A percentile compares a stretch with the other conserved stretches of the same genome.
These are phyloP conservation scores for Cataglyphis albicans DNA, from an alignment of 2,888 invertebrate species.

Conservation along the genomic window DNA sequence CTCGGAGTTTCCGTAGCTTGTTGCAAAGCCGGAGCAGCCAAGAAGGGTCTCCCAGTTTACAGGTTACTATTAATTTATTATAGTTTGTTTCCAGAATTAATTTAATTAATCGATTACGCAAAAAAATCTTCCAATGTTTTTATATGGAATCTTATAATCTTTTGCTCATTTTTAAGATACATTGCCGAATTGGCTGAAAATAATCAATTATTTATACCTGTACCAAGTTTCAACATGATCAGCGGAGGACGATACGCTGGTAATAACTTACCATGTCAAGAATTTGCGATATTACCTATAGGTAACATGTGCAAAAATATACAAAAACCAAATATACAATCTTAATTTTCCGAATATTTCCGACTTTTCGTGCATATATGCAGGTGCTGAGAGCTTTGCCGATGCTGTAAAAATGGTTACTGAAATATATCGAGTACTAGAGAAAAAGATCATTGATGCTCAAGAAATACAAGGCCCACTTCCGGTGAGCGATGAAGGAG, in stretches of 20 bases:
- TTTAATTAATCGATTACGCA: background rate
- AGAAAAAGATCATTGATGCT: constrained; percentile 76
- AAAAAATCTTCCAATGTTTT: background rate
- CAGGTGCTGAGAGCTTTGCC: constrained; percentile 81
- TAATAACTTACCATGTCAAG: constrained; percentile 79
- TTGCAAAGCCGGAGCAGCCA: constrained; percentile 83
- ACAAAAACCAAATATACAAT: background rate
- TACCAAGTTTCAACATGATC: constrained; percentile 82
- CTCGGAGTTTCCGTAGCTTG: constrained; percentile 81
- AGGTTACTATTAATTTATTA: constrained; percentile 61
- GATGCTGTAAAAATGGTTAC: constrained; percentile 82
- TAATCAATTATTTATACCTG: constrained; percentile 77
- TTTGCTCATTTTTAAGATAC: constrained; percentile 68
- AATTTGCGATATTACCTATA: constrained; percentile 81
- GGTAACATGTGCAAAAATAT: constrained; percentile 44
- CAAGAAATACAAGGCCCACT: constrained; percentile 78
- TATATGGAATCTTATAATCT: background rate
- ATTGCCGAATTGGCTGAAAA: constrained; percentile 80
- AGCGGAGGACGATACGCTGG: constrained; percentile 79
- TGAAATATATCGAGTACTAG: constrained; percentile 79
- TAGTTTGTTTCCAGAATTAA: background rate
- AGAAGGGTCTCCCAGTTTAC: constrained; percentile 81
- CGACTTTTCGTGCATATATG: background rate
- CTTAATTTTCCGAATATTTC: background rate
- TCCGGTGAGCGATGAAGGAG: constrained; percentile 77